Conservation (phyloP, 2,113 vertebrate genomes). For the Chitala chitala region DNA sequence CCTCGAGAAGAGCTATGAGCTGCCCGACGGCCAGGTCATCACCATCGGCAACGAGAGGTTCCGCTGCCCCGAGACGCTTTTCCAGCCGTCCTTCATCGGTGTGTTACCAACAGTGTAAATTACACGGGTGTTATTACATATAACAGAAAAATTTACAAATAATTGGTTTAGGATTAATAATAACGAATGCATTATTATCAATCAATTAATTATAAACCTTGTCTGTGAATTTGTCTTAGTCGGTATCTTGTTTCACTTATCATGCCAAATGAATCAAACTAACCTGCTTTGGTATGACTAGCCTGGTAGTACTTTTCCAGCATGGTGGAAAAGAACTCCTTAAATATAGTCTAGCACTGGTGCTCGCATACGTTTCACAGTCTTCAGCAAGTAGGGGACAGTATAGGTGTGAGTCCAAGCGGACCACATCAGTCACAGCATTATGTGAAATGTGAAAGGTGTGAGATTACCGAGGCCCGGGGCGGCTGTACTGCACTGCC, state of each 20-base stretch:
- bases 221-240: not conserved
- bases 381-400: not conserved
- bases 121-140: no score
- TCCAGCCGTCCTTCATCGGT: constrained; percentile 89
- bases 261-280: no score
- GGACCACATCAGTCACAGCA: not conserved
- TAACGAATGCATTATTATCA: no score
- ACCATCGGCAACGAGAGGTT: constrained; percentile 86
- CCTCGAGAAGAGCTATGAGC: constrained; percentile 83
- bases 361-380: not conserved
- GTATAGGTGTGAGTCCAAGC: not conserved
- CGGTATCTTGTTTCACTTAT: not conserved
- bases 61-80: constrained; percentile 83
- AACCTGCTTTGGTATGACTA: no score
- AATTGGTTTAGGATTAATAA: no score
- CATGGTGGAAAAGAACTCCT: no score
- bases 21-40: constrained; percentile 85
- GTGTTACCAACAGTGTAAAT: constrained; percentile 8
- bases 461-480: not conserved
- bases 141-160: no score
- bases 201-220: not conserved
- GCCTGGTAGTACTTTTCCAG: no score
- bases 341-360: no score
- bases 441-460: not conserved
- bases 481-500: not conserved